Percentiles rank a stretch among this genome's conserved stretches.
Conservation (phyloP, 2,113 vertebrate genomes). For the Trematocara zebra region DNA sequence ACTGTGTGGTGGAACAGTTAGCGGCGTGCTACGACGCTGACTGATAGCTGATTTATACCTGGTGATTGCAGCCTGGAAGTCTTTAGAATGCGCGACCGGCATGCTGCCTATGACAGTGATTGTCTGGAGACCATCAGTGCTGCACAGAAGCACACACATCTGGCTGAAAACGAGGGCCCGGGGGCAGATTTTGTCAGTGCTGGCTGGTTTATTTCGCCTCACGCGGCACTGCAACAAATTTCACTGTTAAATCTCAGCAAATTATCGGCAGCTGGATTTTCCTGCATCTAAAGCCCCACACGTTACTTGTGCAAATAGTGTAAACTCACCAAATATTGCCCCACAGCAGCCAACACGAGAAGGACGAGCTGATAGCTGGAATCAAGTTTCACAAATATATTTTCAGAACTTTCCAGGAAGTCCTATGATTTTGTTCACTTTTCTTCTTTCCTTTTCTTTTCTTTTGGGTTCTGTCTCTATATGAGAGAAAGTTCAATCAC, state of each 20-base stretch:
- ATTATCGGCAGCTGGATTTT: not conserved
- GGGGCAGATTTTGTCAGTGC: not conserved
- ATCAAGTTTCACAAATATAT: not conserved
- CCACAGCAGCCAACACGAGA: not conserved
- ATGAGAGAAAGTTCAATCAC: not conserved
- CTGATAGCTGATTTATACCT: conserved; percentile 2
- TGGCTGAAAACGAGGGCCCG: not conserved
- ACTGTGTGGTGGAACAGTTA: conserved; percentile 21
- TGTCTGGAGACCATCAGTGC: not conserved
- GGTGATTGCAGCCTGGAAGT: conserved; percentile 14
- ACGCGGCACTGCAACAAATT: not conserved
- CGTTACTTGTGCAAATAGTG: not conserved
- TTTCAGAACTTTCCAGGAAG: not conserved
- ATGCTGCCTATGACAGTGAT: not conserved
- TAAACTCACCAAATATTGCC: not conserved
- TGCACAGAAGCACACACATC: not conserved
- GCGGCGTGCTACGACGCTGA: conserved; percentile 7
- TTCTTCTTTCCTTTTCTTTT: not conserved
- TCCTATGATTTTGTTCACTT: not conserved
- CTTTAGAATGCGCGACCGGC: not conserved
- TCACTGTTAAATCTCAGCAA: not conserved
- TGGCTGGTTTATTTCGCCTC: not conserved
- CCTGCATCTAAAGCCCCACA: not conserved
- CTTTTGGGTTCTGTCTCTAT: not conserved
- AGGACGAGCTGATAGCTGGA: not conserved